Evolutionary conservation across 2,888 invertebrate genomes (phyloP).

Genomic region (Hirudinaria manillensis): DNA sequence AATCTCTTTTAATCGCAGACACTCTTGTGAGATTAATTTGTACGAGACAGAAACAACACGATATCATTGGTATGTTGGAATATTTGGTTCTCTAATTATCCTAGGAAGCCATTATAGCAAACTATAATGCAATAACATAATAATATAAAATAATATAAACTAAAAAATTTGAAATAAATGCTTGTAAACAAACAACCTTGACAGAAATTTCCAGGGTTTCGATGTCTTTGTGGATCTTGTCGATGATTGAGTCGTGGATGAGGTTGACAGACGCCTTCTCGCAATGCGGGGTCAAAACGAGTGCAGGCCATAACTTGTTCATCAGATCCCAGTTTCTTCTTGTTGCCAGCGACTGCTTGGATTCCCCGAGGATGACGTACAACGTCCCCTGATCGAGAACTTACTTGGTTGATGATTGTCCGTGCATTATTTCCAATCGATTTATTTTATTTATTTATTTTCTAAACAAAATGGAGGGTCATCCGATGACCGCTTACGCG

Average conservation of each 20-base stretch:
- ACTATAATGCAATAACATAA: not conserved
- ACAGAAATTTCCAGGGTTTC: constrained; percentile 48
- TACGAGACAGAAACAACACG: too few relatives aligned
- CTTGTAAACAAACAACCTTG: constrained; percentile 39
- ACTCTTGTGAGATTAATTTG: too few relatives aligned
- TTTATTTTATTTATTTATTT: too few relatives aligned
- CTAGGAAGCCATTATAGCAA: not conserved
- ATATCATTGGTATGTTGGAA: not conserved
- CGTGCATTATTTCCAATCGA: not conserved
- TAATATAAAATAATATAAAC: not conserved
- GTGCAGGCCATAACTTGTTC: constrained; percentile 67
- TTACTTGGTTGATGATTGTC: constrained; percentile 30
- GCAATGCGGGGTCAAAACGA: constrained; percentile 71
- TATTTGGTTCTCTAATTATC: not conserved
- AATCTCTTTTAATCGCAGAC: too few relatives aligned
- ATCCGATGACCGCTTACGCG: too few relatives aligned
- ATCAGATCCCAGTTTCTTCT: constrained; percentile 72
- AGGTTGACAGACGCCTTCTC: constrained; percentile 66
- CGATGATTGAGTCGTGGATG: constrained; percentile 54
- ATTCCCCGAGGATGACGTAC: constrained; percentile 67
- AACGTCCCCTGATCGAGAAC: constrained; percentile 67
- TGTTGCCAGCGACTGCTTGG: constrained; percentile 62
- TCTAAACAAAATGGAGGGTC: too few relatives aligned
- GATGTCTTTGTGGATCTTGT: constrained; percentile 51
- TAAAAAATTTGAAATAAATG: not conserved